Percentiles rank a stretch among this genome's conserved stretches.
These are phyloP conservation scores for Eulemur albifrons DNA, from an alignment of 2,797 vertebrate genomes.

Conservation along the genomic window DNA sequence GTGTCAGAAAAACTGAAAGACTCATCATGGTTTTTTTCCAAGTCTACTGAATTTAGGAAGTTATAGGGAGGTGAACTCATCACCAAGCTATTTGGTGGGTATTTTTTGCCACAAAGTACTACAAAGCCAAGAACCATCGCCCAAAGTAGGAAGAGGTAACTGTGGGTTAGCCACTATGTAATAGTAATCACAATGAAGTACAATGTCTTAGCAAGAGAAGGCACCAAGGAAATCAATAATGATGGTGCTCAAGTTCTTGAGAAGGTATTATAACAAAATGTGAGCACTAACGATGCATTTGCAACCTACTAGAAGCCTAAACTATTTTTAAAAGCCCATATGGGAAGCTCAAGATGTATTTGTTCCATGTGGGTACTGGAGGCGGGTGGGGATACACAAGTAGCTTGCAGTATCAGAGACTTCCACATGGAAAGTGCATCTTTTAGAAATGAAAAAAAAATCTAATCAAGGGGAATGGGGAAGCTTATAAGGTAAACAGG, in stretches of 20 bases:
- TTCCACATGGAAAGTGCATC: background rate
- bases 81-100: background rate
- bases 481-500: slow-evolving; percentile 5
- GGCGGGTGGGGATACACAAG: background rate
- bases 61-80: background rate
- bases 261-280: background rate
- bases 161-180: background rate
- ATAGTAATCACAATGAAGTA: background rate
- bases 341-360: background rate
- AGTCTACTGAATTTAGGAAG: slow-evolving; percentile 23
- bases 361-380: background rate
- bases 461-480: background rate
- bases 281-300: background rate
- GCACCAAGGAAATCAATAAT: background rate
- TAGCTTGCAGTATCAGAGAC: background rate
- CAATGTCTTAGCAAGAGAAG: background rate
- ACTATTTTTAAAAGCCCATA: background rate
- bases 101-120: slow-evolving; percentile 44
- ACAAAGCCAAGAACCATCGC: slow-evolving; percentile 3
- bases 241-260: background rate
- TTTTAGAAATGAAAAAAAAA: slow-evolving; percentile 1
- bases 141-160: slow-evolving; percentile 21
- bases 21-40: background rate
- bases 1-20: background rate
- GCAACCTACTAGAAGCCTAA: background rate